Conservation (phyloP, 2,797 vertebrate species). For the Aselliscus stoliczkanus region DNA sequence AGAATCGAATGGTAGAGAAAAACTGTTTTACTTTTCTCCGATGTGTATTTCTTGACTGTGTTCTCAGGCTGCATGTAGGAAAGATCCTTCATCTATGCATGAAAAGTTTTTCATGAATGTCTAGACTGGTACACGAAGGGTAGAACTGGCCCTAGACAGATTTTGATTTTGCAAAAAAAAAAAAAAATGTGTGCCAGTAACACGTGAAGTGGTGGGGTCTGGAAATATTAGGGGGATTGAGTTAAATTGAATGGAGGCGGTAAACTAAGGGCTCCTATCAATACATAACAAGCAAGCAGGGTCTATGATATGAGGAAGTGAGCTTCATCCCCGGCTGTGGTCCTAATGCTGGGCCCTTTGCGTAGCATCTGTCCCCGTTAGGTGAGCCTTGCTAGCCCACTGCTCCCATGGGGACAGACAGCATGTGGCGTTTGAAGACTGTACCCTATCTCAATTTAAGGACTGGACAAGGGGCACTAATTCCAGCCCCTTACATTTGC, state of each 20-base stretch:
- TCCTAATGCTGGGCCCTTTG: neutral
- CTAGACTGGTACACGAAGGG: neutral
- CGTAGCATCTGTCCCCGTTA: neutral
- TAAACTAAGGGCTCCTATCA: neutral
- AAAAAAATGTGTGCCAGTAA: neutral
- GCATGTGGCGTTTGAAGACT: neutral
- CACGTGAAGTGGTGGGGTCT: neutral
- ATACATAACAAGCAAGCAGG: fast-evolving
- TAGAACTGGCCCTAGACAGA: neutral
- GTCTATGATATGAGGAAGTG: neutral
- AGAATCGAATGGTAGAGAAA: neutral
- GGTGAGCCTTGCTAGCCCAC: neutral
- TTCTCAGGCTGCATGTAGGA: neutral
- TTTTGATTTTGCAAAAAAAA: neutral
- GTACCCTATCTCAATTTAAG: neutral
- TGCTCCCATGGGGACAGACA: neutral
- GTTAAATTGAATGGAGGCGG: neutral
- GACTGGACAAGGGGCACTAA: neutral
- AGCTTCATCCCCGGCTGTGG: neutral
- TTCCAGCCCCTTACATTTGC: neutral
- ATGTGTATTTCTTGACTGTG: neutral
- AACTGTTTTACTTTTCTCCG: neutral
- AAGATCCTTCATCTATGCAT: neutral
- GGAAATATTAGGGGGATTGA: neutral
- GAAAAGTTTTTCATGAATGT: neutral